Conservation (phyloP, 1,140 invertebrate species). For the Akabosia matsudoensis region DNA sequence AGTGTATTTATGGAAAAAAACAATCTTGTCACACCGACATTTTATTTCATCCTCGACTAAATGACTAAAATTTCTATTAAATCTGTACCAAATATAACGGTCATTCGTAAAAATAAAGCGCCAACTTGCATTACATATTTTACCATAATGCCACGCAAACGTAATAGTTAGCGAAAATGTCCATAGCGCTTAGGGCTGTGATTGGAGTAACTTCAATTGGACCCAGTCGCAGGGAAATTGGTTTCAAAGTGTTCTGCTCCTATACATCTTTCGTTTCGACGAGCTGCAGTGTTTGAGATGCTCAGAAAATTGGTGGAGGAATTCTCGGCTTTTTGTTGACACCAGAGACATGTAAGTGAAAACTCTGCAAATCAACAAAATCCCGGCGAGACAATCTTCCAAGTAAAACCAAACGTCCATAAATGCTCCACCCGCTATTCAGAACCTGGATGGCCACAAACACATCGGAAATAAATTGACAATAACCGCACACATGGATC, state of each 20-base stretch:
- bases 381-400: conserved; percentile 3
- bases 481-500: conserved; percentile 22
- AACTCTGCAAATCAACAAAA: conserved; percentile 27
- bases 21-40: too few relatives aligned
- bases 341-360: conserved; percentile 27
- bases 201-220: not conserved
- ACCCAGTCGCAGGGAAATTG: conserved; percentile 19
- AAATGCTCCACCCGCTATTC: conserved; percentile 11
- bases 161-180: conserved; percentile 27
- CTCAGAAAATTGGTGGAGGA: conserved; percentile 22
- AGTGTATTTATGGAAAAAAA: too few relatives aligned
- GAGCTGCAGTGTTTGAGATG: not conserved
- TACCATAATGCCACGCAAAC: conserved; percentile 32
- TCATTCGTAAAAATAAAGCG: too few relatives aligned
- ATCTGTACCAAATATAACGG: too few relatives aligned
- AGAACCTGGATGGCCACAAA: conserved; percentile 28
- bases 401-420: conserved; percentile 24
- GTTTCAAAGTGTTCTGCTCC: not conserved
- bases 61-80: too few relatives aligned
- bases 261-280: not conserved
- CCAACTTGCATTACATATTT: not conserved
- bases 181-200: conserved; percentile 25
- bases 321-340: too few relatives aligned
- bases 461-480: conserved; percentile 34
- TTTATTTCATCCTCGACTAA: too few relatives aligned